Conservation (phyloP, 2,797 vertebrate species). For the Tauraco hartlaubi region DNA sequence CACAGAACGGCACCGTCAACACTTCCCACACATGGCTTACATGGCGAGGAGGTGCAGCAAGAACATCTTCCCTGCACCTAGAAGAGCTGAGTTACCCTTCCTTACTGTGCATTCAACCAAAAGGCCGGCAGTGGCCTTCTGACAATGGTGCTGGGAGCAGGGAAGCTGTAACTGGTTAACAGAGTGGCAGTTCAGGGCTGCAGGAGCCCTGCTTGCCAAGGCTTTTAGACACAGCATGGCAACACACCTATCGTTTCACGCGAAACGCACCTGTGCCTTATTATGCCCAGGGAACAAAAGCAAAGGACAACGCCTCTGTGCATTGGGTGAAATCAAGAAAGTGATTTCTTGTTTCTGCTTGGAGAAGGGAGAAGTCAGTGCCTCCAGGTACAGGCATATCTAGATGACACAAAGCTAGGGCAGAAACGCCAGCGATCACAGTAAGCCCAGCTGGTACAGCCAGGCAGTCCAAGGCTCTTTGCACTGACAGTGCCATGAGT, state of each 20-base stretch:
- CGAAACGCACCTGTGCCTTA: accelerated
- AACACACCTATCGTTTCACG: neutral
- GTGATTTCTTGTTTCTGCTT: neutral
- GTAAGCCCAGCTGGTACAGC: neutral
- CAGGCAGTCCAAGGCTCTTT: neutral
- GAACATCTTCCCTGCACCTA: neutral
- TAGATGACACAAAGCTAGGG: neutral
- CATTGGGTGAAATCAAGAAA: neutral
- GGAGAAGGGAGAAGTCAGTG: neutral
- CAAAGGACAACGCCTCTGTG: neutral
- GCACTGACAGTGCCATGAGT: neutral
- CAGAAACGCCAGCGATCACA: accelerated
- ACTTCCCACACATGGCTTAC: neutral
- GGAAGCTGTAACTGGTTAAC: neutral
- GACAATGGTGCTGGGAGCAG: neutral
- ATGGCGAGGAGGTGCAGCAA: accelerated
- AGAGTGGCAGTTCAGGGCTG: neutral
- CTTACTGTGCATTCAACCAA: neutral
- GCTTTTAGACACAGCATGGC: neutral
- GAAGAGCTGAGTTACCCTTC: neutral
- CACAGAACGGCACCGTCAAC: neutral
- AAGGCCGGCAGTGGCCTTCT: neutral
- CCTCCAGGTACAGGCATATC: neutral
- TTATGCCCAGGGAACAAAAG: neutral
- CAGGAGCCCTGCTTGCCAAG: neutral